These are phyloP conservation scores for Agrotis exclamationis DNA, from an alignment of 2,888 invertebrate species.

Conservation along the genomic window DNA sequence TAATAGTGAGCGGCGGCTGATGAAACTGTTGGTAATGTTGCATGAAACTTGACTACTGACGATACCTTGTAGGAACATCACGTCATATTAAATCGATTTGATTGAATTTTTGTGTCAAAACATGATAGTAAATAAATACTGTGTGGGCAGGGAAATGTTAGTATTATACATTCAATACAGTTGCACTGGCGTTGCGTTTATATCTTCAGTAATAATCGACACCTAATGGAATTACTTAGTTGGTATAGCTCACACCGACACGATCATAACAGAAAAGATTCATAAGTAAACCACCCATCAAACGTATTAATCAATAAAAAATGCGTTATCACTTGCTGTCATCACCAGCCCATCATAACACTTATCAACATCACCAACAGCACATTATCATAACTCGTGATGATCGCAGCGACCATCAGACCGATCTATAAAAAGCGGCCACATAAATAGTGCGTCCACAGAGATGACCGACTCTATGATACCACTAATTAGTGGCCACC, in stretches of 20 bases:
- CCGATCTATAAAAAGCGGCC: constrained; percentile 37
- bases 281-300: background rate
- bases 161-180: constrained; percentile 28
- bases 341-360: constrained; percentile 11
- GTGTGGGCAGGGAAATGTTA: constrained; percentile 3
- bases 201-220: constrained; percentile 6
- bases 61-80: constrained; percentile 2
- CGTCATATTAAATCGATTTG: constrained; percentile 10
- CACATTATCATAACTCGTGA: constrained; percentile 42
- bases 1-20: constrained; percentile 30
- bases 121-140: constrained; percentile 25
- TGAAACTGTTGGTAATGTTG: constrained; percentile 34
- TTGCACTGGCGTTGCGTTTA: constrained; percentile 14
- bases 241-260: background rate
- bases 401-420: constrained; percentile 34
- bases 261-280: background rate
- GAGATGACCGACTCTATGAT: constrained; percentile 47
- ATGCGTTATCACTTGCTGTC: constrained; percentile 6
- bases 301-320: background rate
- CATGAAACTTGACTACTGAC: constrained; percentile 48
- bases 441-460: constrained; percentile 42
- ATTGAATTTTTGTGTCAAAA: constrained; percentile 55
- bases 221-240: background rate
- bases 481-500: constrained; percentile 56
- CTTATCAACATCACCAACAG: constrained; percentile 22